Conservation (phyloP, 2,113 vertebrate genomes). For the Bubo blakistoni region DNA sequence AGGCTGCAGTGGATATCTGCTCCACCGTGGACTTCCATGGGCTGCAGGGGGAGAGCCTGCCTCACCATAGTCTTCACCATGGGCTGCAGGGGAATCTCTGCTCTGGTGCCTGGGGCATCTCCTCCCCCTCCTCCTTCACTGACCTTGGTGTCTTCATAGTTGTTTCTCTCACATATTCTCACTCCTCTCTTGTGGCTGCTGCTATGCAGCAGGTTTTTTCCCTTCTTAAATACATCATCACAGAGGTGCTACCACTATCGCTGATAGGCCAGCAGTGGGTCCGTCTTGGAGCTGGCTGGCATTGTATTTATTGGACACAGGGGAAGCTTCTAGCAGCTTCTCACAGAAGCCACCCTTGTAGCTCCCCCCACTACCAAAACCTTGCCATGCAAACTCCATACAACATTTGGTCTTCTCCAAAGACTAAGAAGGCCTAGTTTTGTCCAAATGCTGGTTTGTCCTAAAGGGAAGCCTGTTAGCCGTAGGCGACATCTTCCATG, state of each 20-base stretch:
- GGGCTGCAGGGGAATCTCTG: not conserved
- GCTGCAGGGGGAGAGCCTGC: not conserved
- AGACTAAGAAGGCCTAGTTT: not conserved
- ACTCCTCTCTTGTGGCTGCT: not conserved
- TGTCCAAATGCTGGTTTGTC: not conserved
- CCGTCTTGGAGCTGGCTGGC: not conserved
- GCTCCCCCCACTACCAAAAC: not conserved
- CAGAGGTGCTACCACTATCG: not conserved
- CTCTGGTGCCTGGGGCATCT: not conserved
- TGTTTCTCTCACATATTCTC: not conserved
- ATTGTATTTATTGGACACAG: not conserved
- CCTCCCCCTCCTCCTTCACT: not conserved
- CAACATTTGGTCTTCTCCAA: not conserved
- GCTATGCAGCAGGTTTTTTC: not conserved
- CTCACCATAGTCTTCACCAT: rapidly evolving
- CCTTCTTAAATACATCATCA: not conserved
- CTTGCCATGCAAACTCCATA: not conserved
- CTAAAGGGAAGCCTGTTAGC: not conserved
- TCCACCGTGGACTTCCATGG: too few relatives aligned
- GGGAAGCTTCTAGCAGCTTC: not conserved
- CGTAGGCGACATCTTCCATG: not conserved
- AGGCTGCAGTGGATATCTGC: too few relatives aligned
- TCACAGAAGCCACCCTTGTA: not conserved
- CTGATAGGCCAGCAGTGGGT: not conserved
- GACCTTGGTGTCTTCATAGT: not conserved